phyloP scores from a whole-genome alignment of 1,140 invertebrate genomes.

The Drosophila bipectinata region DNA sequence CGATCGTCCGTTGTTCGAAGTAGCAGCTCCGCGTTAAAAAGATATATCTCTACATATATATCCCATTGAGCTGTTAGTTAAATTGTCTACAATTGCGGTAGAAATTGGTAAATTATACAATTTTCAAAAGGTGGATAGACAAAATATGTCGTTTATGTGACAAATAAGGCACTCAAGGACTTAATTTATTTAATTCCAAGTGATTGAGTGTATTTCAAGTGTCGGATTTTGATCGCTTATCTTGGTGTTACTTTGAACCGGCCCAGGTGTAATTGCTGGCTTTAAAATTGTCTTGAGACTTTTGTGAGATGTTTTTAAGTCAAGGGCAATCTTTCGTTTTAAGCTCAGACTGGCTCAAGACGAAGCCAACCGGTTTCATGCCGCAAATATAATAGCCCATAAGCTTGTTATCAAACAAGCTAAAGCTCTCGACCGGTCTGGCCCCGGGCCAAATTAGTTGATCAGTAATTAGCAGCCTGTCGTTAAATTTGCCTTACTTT shows the following conservation, averaged over 20 bases:
- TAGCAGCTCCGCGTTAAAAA: slow-evolving; percentile 21
- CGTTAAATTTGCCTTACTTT: slow-evolving; percentile 30
- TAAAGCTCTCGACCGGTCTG: slow-evolving; percentile 25
- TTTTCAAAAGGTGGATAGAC: slow-evolving; percentile 7
- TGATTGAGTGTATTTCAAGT: slow-evolving; percentile 2
- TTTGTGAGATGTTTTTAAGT: slow-evolving; percentile 47
- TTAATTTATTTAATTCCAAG: slow-evolving; percentile 3
- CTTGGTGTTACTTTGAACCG: slow-evolving; percentile 8
- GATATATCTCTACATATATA: neutral
- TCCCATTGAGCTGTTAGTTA: neutral
- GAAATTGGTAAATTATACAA: slow-evolving; percentile 52
- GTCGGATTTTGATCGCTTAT: slow-evolving; percentile 1
- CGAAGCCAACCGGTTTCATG: slow-evolving; percentile 56
- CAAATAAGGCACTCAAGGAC: slow-evolving; percentile 2
- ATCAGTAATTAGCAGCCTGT: slow-evolving; percentile 36
- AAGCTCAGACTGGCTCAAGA: slow-evolving; percentile 11
- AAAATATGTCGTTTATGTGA: slow-evolving; percentile 2
- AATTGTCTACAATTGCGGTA: slow-evolving; percentile 47
- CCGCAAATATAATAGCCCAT: neutral
- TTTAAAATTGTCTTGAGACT: slow-evolving; percentile 21
- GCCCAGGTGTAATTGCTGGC: slow-evolving; percentile 11
- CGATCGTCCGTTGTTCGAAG: slow-evolving; percentile 31
- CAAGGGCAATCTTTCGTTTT: slow-evolving; percentile 68
- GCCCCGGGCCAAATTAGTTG: slow-evolving; percentile 38
- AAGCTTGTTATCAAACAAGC: slow-evolving; percentile 34